Evolutionary conservation across 2,113 vertebrate species (phyloP), one percentile per base, ranked within the genome.

Genomic region (Oceanites oceanicus): DNA sequence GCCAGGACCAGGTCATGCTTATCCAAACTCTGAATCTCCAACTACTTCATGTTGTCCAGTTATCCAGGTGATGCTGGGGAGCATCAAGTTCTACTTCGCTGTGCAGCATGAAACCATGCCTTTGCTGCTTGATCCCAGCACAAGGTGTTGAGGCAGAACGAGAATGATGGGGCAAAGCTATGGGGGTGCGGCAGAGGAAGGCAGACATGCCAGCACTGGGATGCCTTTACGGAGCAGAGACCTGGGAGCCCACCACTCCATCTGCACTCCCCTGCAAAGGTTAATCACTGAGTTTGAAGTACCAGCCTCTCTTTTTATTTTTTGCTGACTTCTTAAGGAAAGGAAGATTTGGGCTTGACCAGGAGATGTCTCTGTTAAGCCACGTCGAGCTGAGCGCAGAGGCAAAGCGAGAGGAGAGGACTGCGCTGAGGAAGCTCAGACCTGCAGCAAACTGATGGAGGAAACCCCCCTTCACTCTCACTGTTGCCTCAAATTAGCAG

Each of bases 281-380:
- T 76, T 63, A 90, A 0, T 29, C 29, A 19, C 44, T 5, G 38
- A 55, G 22, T 47, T 2, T 25, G 17, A 83, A 85, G 58, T 27
- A 22, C 15, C 53, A 66, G 40, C 40, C 44, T 72, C 50, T 53
- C 14, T 53, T 22, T 36, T 32, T 52, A 9, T 36, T 59, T 71
- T 74, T 36, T 66, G 15, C 61, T 25, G 75, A 42, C 59, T 58
- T 94, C 21, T 47, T 47, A 29, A 10, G n/a, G 38, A 87, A 86
- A 70, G 53, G 75, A 87, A 83, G 40, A 65, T 93, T 90, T 47
- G 26, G 47, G 26, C 38, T 52, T 92, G 91, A 83, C 96, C 97
- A 96, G 93, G 95, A 97, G 96, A 84, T 97, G 96, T 94, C 97
- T 92, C 95, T 94, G 42, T 95, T 90, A 92, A 96, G 91, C 97